A percentile compares a stretch with the other conserved stretches of the same genome.
These are phyloP conservation scores for Lysandra bellargus DNA, from an alignment of 2,888 invertebrate genomes.

Conservation along the genomic window DNA sequence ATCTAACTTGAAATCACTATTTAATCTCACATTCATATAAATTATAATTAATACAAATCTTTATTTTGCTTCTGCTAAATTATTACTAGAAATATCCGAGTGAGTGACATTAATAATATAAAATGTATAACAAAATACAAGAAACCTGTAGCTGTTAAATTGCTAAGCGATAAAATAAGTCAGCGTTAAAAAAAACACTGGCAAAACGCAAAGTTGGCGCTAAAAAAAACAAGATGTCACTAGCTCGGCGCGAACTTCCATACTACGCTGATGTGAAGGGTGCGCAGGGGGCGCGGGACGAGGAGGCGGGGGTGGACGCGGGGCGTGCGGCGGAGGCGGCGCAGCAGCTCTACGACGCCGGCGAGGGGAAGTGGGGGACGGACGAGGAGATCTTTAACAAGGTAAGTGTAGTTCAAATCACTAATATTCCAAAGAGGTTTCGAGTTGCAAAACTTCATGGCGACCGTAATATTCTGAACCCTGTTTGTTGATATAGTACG, in stretches of 20 bases:
- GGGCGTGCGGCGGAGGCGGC: conserved; percentile 86
- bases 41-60: neutral
- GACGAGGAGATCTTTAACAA: conserved; percentile 87
- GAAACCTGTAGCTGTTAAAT: neutral
- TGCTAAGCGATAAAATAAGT: neutral
- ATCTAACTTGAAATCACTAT: neutral
- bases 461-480: too few species aligned
- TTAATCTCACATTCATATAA: neutral
- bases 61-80: conserved; percentile 16
- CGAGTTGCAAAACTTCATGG: too few species aligned
- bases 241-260: conserved; percentile 47
- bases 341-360: conserved; percentile 84
- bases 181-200: neutral
- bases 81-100: neutral
- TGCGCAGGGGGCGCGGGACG: conserved; percentile 81
- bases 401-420: conserved; percentile 44
- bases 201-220: neutral
- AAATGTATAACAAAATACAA: neutral
- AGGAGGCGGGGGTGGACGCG: conserved; percentile 81
- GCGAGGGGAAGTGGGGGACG: conserved; percentile 86
- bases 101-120: neutral
- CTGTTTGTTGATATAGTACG: too few species aligned
- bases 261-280: conserved; percentile 50
- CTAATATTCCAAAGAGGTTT: too few species aligned
- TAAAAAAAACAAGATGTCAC: conserved; percentile 21